Conservation (phyloP, 2,113 vertebrate genomes). For the Poeciliopsis turrubarensis region DNA sequence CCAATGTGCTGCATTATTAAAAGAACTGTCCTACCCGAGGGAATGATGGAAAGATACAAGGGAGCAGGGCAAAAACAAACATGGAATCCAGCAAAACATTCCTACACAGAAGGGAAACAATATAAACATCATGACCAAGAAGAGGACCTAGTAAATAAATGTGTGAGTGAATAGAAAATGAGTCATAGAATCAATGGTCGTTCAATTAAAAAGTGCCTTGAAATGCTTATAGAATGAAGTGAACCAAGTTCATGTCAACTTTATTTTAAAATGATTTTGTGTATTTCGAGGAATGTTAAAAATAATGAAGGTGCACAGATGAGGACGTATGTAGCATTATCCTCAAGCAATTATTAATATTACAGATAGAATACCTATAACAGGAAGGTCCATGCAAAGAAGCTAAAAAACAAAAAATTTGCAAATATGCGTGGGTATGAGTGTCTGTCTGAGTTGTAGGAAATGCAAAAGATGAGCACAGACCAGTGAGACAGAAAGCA, state of each 20-base stretch:
- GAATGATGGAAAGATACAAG: constrained; percentile 41
- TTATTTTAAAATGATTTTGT: background rate
- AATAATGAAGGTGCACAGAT: background rate
- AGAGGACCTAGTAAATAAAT: background rate
- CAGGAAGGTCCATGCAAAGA: constrained; percentile 14
- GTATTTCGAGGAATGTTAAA: background rate
- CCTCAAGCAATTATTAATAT: constrained; percentile 6
- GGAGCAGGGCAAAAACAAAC: constrained; percentile 22
- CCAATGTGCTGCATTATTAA: constrained; percentile 76
- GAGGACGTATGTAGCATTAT: background rate
- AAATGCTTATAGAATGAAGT: background rate
- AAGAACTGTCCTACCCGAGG: constrained; percentile 57
- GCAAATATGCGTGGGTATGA: constrained; percentile 12
- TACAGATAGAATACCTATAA: constrained; percentile 17
- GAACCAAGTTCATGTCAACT: background rate
- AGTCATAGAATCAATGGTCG: background rate
- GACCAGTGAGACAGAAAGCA: constrained; percentile 35
- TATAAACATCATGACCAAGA: background rate
- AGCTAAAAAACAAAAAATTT: constrained; percentile 44
- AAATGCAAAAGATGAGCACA: constrained; percentile 26
- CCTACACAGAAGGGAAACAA: background rate
- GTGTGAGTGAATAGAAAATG: background rate
- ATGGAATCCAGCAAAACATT: constrained; percentile 9
- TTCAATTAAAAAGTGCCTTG: background rate
- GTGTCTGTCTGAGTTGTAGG: constrained; percentile 28